phyloP scores from a whole-genome alignment of 1,140 invertebrate species.

The Pseudomyrmex pallidus region DNA sequence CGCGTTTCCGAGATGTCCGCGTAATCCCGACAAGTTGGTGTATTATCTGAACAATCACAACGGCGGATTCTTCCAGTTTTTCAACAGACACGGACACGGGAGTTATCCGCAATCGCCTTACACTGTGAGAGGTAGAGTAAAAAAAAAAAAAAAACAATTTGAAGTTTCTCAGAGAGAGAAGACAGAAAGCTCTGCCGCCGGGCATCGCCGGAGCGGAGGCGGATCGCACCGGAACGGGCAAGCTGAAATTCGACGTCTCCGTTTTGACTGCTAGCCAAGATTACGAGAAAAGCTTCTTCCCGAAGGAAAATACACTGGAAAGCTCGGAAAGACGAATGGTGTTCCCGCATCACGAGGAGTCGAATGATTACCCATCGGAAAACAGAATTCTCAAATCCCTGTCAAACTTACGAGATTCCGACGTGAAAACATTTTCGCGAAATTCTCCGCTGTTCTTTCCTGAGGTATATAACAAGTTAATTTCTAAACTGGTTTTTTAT shows the following conservation, averaged over 20 bases:
- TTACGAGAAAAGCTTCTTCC: conserved; percentile 51
- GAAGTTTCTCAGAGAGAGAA: neutral
- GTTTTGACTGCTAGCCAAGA: conserved; percentile 1
- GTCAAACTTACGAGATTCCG: neutral
- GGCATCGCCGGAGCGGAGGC: conserved; percentile 30
- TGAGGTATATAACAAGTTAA: conserved; percentile 58
- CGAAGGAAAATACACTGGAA: conserved; percentile 41
- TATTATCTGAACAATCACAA: conserved; percentile 94
- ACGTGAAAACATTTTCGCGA: conserved; percentile 1
- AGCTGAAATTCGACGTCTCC: conserved; percentile 65
- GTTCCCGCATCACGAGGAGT: conserved; percentile 72
- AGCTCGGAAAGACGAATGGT: conserved; percentile 46
- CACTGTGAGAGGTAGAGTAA: conserved; percentile 4
- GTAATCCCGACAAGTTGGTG: conserved; percentile 89
- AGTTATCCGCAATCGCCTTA: conserved; percentile 27
- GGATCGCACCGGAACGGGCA: conserved; percentile 59
- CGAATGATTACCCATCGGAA: neutral
- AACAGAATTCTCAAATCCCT: conserved; percentile 62
- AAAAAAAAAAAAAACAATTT: neutral
- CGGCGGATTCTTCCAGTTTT: conserved; percentile 93
- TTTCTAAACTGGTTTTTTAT: neutral
- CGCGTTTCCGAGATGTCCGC: conserved; percentile 90
- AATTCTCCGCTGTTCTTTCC: conserved; percentile 64
- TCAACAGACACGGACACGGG: conserved; percentile 81
- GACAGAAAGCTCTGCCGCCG: conserved; percentile 27